Evolutionary conservation across 2,113 vertebrate species (phyloP).

Genomic region (Macrotus californicus): DNA sequence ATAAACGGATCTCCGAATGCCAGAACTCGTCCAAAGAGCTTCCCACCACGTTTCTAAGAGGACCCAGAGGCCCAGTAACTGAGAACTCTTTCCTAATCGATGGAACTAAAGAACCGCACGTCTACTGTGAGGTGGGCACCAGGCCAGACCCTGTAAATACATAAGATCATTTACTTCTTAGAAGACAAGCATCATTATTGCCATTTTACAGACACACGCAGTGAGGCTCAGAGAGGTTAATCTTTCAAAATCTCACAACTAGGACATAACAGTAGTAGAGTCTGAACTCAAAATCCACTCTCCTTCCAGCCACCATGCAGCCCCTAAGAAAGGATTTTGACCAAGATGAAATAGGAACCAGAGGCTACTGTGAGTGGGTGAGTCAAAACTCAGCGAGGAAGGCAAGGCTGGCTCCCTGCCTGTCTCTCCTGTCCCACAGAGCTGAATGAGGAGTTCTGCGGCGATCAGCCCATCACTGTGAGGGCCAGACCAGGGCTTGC

Average conservation of each 20-base stretch:
- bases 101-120: conserved; percentile 31
- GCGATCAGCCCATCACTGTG: neutral
- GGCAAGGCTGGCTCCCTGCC: neutral
- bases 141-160: conserved; percentile 21
- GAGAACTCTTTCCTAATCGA: conserved; percentile 43
- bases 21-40: neutral
- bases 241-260: neutral
- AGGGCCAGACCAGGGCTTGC: neutral
- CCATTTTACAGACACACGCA: conserved; percentile 13
- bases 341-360: neutral
- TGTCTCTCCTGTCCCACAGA: neutral
- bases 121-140: neutral
- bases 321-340: neutral
- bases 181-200: neutral
- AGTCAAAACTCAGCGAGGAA: neutral
- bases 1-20: conserved; percentile 19
- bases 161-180: neutral
- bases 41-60: neutral
- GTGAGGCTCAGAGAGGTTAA: neutral
- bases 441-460: neutral
- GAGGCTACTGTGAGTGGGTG: neutral
- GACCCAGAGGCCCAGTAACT: conserved; percentile 24
- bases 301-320: neutral
- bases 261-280: neutral
- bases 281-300: neutral